Evolutionary conservation across 2,888 invertebrate genomes (phyloP).

Genomic region (Cryptocephalus primarius): DNA sequence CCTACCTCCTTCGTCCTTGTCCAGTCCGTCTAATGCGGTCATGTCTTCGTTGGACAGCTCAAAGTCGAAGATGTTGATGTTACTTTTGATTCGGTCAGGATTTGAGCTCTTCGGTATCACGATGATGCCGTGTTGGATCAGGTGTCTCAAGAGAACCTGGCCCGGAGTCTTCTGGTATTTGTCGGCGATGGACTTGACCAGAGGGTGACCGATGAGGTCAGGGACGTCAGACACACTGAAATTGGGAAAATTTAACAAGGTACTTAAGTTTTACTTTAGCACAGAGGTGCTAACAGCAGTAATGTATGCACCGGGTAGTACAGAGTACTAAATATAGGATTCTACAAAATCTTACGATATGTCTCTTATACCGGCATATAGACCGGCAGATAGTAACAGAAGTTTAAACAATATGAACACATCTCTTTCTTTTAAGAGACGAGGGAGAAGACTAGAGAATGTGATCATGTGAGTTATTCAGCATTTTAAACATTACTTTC

Average conservation of each 20-base stretch:
- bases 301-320: too few species aligned
- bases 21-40: constrained; percentile 43
- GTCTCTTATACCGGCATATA: too few species aligned
- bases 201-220: constrained; percentile 49
- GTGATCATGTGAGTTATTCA: too few species aligned
- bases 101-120: constrained; percentile 74
- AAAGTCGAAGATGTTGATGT: constrained; percentile 58
- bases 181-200: constrained; percentile 46
- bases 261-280: background rate
- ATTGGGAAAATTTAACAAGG: background rate
- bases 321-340: too few species aligned
- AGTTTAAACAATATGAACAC: too few species aligned
- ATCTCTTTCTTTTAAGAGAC: too few species aligned
- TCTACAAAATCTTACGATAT: too few species aligned
- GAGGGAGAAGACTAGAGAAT: too few species aligned
- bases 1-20: constrained; percentile 50
- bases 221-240: constrained; percentile 46
- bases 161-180: constrained; percentile 53
- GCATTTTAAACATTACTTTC: too few species aligned
- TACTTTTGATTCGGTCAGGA: constrained; percentile 55
- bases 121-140: constrained; percentile 54
- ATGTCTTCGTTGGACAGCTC: constrained; percentile 46
- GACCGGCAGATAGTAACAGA: too few species aligned
- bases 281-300: too few species aligned
- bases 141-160: constrained; percentile 60